Evolutionary conservation across 2,797 vertebrate species (phyloP).

Genomic region (Huso huso): DNA sequence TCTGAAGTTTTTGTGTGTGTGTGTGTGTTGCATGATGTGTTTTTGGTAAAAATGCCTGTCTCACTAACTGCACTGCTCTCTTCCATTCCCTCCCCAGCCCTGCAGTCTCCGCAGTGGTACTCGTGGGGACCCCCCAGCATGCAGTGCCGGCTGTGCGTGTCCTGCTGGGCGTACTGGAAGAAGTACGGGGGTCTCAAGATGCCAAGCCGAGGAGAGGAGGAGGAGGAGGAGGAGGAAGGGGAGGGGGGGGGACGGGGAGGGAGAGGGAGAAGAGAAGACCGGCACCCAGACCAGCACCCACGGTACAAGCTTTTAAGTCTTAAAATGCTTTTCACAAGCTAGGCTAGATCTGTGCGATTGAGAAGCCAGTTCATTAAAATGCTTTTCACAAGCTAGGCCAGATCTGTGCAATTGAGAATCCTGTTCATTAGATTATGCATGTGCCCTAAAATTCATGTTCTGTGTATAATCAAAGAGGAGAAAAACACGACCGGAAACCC

Average conservation of each 20-base stretch:
- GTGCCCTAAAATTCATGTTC: too few species aligned
- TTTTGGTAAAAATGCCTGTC: background rate
- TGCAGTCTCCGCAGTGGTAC: slow-evolving; percentile 94
- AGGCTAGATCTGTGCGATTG: too few species aligned
- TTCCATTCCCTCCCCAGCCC: slow-evolving; percentile 54
- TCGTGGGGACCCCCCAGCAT: slow-evolving; percentile 97
- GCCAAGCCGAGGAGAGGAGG: slow-evolving; percentile 86
- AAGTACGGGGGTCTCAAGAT: slow-evolving; percentile 96
- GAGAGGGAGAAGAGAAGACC: slow-evolving; percentile 84
- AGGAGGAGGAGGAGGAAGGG: slow-evolving; percentile 56
- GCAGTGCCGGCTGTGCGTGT: slow-evolving; percentile 90
- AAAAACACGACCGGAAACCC: too few species aligned
- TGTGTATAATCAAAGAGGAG: too few species aligned
- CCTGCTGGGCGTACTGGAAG: slow-evolving; percentile 98
- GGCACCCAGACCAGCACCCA: slow-evolving; percentile 71
- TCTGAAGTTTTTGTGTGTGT: background rate
- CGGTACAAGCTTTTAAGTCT: slow-evolving; percentile 31
- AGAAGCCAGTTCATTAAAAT: slow-evolving; percentile 22
- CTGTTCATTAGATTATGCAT: too few species aligned
- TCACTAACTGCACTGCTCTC: background rate
- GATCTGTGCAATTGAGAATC: too few species aligned
- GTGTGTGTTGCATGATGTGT: too few species aligned
- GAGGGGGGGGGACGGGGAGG: slow-evolving; percentile 82
- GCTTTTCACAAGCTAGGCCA: too few species aligned
- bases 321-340: too few species aligned